Base-by-base conservation (phyloP, 2,888 invertebrate genomes). In the Watsonalla binaria region DNA sequence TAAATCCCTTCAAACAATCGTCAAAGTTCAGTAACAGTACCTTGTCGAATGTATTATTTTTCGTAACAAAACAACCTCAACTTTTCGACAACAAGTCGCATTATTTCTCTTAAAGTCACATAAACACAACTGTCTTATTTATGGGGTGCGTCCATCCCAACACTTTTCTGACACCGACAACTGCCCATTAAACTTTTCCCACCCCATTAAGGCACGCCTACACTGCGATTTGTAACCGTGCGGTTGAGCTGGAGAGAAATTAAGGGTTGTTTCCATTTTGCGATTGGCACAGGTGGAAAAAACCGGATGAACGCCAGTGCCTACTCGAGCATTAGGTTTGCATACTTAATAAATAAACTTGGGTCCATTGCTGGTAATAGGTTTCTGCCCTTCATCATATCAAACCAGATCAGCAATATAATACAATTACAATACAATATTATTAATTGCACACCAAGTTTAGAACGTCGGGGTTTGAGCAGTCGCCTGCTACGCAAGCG, bases 151-250 rank as follows among this genome's bases (percentile, higher is more conserved):
- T 37, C 15, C 49, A 39, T 49, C 39, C 37, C 14, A 49, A 49
- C 37, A 49, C 39, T 49, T 49, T 49, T 49, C 49, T 49, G 49
- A 49, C 49, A 49, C 14, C 37, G 49, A 49, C 14, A 8, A 49
- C 49, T 49, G 49, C 15, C 49, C 49, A 49, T 49, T 49, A 49
- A 49, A 39, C 49, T 49, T 49, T 49, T 49, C 39, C 15, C 49
- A 49, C 37, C 37, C 37, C 49, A 49, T 49, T 37, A 49, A 49
- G 49, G 37, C 5, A 15, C 9, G 37, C 37, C 49, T 11, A 14
- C n/a, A 8, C 6, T 37, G 37, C 49, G 49, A 49, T 49, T 49
- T 49, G 49, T 49, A 15, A 15, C 14, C 13, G 8, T n/a, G 13
- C 14, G 35, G 5, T 7, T 15, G 42, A 11, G 11, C 42, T 11